phyloP scores from a whole-genome alignment of 2,888 invertebrate genomes.

The Campoletis raptor region DNA sequence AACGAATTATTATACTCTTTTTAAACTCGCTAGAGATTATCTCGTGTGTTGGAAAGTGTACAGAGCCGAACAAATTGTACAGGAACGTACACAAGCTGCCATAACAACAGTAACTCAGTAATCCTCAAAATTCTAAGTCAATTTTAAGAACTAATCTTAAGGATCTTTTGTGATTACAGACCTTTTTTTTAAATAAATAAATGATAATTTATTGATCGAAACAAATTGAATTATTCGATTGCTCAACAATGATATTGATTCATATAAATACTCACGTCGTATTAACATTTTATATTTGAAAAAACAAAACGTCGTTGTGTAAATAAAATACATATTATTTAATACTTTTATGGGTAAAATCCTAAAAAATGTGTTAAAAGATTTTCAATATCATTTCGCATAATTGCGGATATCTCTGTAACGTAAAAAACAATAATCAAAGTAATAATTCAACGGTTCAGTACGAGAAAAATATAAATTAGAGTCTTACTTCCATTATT shows the following conservation, averaged over 20 bases:
- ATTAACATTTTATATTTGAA: slow-evolving; percentile 37
- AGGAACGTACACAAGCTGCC: slow-evolving; percentile 86
- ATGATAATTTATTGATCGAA: slow-evolving; percentile 53
- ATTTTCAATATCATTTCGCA: not conserved
- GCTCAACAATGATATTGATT: not conserved
- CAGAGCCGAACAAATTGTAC: slow-evolving; percentile 89
- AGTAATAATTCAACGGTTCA: slow-evolving; percentile 10
- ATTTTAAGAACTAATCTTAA: slow-evolving; percentile 55
- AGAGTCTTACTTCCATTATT: slow-evolving; percentile 14
- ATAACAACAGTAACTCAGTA: slow-evolving; percentile 68
- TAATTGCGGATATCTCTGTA: not conserved
- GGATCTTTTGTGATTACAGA: slow-evolving; percentile 55
- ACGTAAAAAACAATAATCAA: slow-evolving; percentile 12
- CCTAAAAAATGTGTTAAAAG: slow-evolving; percentile 3
- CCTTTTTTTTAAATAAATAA: slow-evolving; percentile 51
- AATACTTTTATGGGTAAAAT: slow-evolving; percentile 17
- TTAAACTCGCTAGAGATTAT: slow-evolving; percentile 95
- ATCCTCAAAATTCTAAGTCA: slow-evolving; percentile 59
- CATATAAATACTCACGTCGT: not conserved
- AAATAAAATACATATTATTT: slow-evolving; percentile 31
- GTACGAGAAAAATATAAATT: slow-evolving; percentile 18
- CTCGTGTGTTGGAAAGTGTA: slow-evolving; percentile 94
- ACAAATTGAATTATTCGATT: slow-evolving; percentile 26
- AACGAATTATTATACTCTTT: slow-evolving; percentile 96
- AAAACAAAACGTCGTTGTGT: slow-evolving; percentile 19